Evolutionary conservation across 2,797 vertebrate genomes (phyloP).

Genomic region (Moxostoma hubbsi): DNA sequence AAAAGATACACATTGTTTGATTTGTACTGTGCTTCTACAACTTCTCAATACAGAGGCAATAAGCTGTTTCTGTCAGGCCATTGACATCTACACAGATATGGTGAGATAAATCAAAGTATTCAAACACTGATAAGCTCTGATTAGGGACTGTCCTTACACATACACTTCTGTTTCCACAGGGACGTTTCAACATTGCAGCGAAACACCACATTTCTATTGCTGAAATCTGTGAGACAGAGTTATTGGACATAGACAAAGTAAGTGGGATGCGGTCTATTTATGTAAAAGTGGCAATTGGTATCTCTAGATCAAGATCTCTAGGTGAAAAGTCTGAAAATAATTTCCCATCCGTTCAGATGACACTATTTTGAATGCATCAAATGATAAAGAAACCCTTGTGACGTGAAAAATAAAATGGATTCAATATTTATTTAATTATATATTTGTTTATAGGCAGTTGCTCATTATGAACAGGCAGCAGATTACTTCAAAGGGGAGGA

Average conservation of each 20-base stretch:
- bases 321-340: background rate
- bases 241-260: conserved; percentile 82
- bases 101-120: conserved; percentile 63
- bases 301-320: background rate
- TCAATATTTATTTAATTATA: background rate
- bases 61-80: conserved; percentile 78
- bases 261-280: conserved; percentile 15
- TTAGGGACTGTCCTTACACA: background rate
- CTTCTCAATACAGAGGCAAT: conserved; percentile 76
- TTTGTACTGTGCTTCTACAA: conserved; percentile 1
- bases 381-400: background rate
- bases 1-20: background rate
- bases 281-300: background rate
- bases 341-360: background rate
- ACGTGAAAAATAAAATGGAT: background rate
- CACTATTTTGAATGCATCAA: background rate
- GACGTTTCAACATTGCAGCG: conserved; percentile 82
- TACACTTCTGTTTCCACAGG: conserved; percentile 64
- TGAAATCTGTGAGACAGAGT: conserved; percentile 81
- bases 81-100: conserved; percentile 86
- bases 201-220: conserved; percentile 84
- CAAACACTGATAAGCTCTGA: background rate
- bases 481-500: conserved; percentile 86
- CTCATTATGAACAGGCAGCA: conserved; percentile 83
- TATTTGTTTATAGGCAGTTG: conserved; percentile 72